Conservation (phyloP, 2,888 invertebrate species). For the Mimachlamys varia region DNA sequence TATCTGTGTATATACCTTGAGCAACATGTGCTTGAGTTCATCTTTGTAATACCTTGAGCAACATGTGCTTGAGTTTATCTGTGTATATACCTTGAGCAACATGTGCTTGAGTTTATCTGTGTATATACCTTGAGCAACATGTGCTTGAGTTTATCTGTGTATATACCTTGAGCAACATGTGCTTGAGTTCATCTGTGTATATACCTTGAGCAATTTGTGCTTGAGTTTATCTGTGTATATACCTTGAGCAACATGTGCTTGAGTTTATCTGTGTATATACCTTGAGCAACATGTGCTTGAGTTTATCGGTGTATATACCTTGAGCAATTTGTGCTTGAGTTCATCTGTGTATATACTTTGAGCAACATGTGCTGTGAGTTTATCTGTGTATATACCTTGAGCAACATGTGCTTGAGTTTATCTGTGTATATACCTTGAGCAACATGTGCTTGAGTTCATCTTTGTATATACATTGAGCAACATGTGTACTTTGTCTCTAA, state of each 20-base stretch:
- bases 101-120: conserved; percentile 63
- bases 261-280: conserved; percentile 55
- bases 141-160: conserved; percentile 63
- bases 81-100: too few relatives aligned
- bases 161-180: too few relatives aligned
- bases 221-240: conserved; percentile 63
- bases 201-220: too few relatives aligned
- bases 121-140: too few relatives aligned
- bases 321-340: conserved; percentile 63
- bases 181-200: conserved; percentile 63
- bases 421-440: too few relatives aligned
- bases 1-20: too few relatives aligned
- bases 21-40: conserved; percentile 63
- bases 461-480: too few relatives aligned
- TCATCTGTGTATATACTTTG: too few relatives aligned
- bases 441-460: conserved; percentile 63
- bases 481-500: too few relatives aligned
- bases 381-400: too few relatives aligned
- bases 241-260: conserved; percentile 51
- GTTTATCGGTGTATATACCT: conserved; percentile 49
- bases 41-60: too few relatives aligned
- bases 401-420: conserved; percentile 63
- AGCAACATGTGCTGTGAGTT: conserved; percentile 81
- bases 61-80: conserved; percentile 63
- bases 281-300: conserved; percentile 56